Evolutionary conservation across 2,888 invertebrate species (phyloP).

Genomic region (Aphrophora alni): DNA sequence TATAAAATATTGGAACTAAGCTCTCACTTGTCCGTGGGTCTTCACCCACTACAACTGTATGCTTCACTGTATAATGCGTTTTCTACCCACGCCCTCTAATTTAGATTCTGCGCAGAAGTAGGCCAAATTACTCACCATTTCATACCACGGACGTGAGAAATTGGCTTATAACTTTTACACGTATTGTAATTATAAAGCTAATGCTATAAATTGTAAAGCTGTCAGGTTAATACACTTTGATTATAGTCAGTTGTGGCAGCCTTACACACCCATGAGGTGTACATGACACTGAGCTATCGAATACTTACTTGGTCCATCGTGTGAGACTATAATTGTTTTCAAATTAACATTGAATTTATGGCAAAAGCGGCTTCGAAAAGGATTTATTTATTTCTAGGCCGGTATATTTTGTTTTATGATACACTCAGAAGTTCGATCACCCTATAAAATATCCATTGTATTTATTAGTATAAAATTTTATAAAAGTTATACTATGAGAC

Average conservation of each 20-base stretch:
- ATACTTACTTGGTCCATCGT: neutral
- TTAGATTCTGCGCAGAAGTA: neutral
- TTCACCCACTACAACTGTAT: no score
- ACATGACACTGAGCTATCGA: neutral
- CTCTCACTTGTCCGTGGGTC: no score
- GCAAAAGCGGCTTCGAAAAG: no score
- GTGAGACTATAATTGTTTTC: neutral
- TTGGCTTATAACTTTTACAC: constrained; percentile 9
- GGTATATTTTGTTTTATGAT: no score
- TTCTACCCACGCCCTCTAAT: constrained; percentile 2
- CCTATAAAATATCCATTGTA: no score
- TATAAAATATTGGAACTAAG: no score
- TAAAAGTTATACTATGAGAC: no score
- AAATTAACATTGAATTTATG: neutral
- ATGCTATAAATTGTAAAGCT: neutral
- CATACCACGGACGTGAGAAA: neutral
- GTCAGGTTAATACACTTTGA: neutral
- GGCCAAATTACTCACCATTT: constrained; percentile 6
- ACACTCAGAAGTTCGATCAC: no score
- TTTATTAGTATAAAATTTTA: no score
- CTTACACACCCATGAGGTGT: neutral
- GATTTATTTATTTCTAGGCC: no score
- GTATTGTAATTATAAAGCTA: constrained; percentile 9
- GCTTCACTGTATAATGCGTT: neutral
- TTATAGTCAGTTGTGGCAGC: neutral